Evolutionary conservation across 2,888 invertebrate genomes (phyloP).

Genomic region (Glaucopsyche alexis): DNA sequence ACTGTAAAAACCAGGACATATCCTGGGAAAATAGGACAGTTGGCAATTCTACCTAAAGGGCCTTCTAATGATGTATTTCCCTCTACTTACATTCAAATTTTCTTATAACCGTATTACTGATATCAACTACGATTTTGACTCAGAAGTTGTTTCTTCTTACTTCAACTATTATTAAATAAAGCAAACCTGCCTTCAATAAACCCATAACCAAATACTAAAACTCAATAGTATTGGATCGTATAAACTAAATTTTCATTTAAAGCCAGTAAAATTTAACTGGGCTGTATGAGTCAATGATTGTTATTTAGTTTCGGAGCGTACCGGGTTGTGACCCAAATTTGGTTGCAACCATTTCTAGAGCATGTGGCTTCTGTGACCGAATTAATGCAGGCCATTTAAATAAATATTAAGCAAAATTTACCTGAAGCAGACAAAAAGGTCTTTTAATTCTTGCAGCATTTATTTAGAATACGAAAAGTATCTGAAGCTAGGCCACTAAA

Average conservation of each 20-base stretch:
- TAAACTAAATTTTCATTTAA: conserved; percentile 2
- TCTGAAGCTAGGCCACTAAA: no score
- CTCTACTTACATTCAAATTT: no score
- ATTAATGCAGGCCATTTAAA: conserved; percentile 12
- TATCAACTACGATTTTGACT: no score
- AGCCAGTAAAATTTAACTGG: conserved; percentile 20
- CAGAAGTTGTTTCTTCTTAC: no score
- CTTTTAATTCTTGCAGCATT: not conserved
- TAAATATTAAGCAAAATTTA: not conserved
- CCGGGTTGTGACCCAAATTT: conserved; percentile 22
- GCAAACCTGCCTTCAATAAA: no score
- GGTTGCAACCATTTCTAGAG: conserved; percentile 23
- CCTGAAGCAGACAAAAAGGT: not conserved
- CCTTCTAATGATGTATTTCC: no score
- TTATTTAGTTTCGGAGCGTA: conserved; percentile 12
- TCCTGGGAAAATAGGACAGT: no score
- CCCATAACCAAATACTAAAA: not conserved
- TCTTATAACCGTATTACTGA: no score
- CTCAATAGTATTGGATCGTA: not conserved
- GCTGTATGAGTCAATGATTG: conserved; percentile 12
- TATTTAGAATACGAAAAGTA: not conserved
- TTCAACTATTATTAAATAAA: no score
- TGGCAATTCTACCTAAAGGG: no score
- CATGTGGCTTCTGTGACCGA: conserved; percentile 14
- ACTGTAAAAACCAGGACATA: no score